Evolutionary conservation across 35 echinoderm and acorn worm genomes (phyloP).

Genomic region (Apostichopus japonicus): DNA sequence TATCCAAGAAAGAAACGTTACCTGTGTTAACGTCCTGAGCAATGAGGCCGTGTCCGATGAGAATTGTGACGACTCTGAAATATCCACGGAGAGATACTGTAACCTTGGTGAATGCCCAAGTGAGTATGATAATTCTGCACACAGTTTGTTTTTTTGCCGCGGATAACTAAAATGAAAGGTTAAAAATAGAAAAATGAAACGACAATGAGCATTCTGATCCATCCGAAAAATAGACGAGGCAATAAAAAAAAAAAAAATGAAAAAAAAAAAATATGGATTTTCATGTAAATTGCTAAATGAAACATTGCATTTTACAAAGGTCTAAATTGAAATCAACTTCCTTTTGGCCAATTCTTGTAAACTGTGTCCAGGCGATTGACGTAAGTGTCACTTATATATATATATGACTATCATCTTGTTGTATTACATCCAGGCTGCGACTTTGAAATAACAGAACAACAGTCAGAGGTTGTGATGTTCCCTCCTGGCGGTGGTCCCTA

Average conservation of each 20-base stretch:
- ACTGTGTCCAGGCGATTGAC: no score
- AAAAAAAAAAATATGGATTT: background rate
- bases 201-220: no score
- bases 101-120: constrained; percentile 53
- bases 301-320: background rate
- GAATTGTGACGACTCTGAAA: constrained; percentile 14
- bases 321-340: background rate
- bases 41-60: constrained; percentile 21
- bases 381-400: no score
- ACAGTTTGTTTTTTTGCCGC: no score
- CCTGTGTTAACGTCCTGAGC: constrained; percentile 40
- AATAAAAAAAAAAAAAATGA: background rate
- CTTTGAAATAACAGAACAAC: background rate
- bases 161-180: no score
- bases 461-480: constrained; percentile 23
- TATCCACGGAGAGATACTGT: background rate
- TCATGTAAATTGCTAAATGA: background rate
- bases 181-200: no score
- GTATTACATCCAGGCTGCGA: background rate
- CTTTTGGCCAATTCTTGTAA: background rate
- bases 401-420: no score
- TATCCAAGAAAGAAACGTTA: constrained; percentile 38
- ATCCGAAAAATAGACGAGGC: no score
- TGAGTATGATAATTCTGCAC: background rate
- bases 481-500: background rate